Conservation (phyloP, 53 echinoderm and acorn worm genomes). For the Temnopleurus reevesii region DNA sequence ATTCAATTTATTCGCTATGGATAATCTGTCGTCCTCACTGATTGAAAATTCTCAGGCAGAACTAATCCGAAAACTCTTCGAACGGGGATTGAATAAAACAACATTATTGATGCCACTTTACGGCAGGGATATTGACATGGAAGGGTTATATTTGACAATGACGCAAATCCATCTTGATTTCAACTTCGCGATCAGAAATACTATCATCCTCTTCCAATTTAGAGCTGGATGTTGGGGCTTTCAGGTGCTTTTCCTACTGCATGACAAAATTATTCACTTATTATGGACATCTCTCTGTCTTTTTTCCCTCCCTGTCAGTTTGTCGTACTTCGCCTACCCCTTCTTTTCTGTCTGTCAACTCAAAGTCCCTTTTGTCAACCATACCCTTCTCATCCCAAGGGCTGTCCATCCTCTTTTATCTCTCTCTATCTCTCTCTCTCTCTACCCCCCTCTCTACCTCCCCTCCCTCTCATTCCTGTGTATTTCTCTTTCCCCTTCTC, state of each 20-base stretch:
- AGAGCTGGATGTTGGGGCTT: background rate
- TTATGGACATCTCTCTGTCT: background rate
- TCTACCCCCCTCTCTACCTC: background rate
- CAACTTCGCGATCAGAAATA: background rate
- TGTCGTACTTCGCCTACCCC: background rate
- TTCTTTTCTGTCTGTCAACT: too few relatives aligned
- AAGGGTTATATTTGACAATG: background rate
- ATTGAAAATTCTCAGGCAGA: background rate
- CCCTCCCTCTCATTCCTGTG: background rate
- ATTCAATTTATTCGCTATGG: background rate
- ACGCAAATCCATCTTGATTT: background rate
- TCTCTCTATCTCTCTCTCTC: background rate
- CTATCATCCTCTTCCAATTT: background rate
- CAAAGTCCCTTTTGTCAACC: too few relatives aligned
- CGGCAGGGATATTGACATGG: background rate
- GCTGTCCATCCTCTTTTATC: too few relatives aligned
- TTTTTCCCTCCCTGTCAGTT: background rate
- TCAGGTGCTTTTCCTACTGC: background rate
- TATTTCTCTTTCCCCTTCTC: background rate
- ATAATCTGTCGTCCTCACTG: background rate
- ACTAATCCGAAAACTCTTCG: background rate
- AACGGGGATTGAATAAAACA: background rate
- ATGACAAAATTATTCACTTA: background rate
- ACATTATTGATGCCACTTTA: conserved; percentile 21
- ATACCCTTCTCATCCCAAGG: too few relatives aligned